Evolutionary conservation across 2,888 invertebrate genomes (phyloP), one percentile per base, ranked within the genome.

Genomic region (Plebejus melissa): DNA sequence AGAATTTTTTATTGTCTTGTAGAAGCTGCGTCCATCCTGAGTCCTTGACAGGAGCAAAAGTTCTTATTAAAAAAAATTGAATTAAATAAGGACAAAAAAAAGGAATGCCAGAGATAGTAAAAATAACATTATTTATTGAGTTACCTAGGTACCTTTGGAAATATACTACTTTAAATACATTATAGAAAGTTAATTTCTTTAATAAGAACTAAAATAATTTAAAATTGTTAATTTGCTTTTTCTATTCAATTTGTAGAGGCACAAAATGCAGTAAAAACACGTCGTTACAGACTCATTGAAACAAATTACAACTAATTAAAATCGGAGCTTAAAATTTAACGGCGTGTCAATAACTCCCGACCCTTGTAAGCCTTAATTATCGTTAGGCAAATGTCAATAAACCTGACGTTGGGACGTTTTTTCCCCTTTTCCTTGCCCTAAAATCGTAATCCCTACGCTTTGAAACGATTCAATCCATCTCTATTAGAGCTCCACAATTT

Each of bases 301-400:
- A 22, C 46, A 71, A 71, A 71, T 71, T 71, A 41, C 38, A 70
- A 85, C 85, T 86, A 88, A 87, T 86, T 85, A 88, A 87, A 89
- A 88, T 85, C 82, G 84, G 78, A 79, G 83, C 82, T 86, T 87
- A 85, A 89, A 88, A 87, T 89, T 88, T 89, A 85, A 90, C 87
- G 86, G 85, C 82, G 83, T 86, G 87, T 83, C 87, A 85, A 90
- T 89, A 90, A 85, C 87, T 86, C 84, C 80, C 81, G 80, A 80
- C 85, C 87, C 86, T 85, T 83, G 81, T 89, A 89, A 90, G 86
- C 90, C 88, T 90, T 91, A 90, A 92, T 91, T 90, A 91, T 89
- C 85, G 87, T 86, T 84, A 85, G 85, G 87, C 88, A 89, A 91
- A 90, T 90, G 90, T 91, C 91, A 91, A 91, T 93, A 91, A 91